Percentiles rank a stretch among this genome's conserved stretches.
Conservation (phyloP, 2,113 vertebrate species). For the Mystacornis crossleyi region DNA sequence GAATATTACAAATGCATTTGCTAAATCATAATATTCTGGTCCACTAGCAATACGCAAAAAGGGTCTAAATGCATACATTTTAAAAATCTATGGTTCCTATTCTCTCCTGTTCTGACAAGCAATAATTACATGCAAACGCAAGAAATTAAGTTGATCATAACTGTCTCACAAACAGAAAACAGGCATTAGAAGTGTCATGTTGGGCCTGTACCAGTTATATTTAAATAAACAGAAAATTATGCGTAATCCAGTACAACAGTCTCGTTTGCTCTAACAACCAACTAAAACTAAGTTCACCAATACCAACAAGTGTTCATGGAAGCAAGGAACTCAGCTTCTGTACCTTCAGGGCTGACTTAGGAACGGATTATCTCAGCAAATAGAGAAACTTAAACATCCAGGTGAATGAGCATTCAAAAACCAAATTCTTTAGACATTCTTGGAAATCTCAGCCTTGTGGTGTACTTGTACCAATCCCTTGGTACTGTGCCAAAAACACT, state of each 20-base stretch:
- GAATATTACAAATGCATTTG: not conserved
- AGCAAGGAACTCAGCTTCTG: not conserved
- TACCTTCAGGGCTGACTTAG: not conserved
- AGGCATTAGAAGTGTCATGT: not conserved
- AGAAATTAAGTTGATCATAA: slow-evolving; percentile 3
- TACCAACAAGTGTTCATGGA: not conserved
- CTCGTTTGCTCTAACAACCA: not conserved
- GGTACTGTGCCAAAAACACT: not conserved
- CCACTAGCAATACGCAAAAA: not conserved
- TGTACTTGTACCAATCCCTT: not conserved
- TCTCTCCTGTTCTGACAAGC: not conserved
- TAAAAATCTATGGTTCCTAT: not conserved
- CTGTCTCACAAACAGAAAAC: not conserved
- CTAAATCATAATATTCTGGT: not conserved
- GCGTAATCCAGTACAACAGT: not conserved
- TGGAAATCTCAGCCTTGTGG: not conserved
- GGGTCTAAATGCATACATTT: not conserved
- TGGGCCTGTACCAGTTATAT: not conserved
- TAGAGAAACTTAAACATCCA: not conserved
- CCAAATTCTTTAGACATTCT: not conserved
- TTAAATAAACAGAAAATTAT: not conserved
- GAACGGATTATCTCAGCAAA: not conserved
- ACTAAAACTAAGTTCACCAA: not conserved
- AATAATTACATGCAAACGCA: not conserved
- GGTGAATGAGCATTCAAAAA: not conserved